Base-by-base conservation (phyloP, 2,888 invertebrate species). In the Ceriagrion tenellum region DNA sequence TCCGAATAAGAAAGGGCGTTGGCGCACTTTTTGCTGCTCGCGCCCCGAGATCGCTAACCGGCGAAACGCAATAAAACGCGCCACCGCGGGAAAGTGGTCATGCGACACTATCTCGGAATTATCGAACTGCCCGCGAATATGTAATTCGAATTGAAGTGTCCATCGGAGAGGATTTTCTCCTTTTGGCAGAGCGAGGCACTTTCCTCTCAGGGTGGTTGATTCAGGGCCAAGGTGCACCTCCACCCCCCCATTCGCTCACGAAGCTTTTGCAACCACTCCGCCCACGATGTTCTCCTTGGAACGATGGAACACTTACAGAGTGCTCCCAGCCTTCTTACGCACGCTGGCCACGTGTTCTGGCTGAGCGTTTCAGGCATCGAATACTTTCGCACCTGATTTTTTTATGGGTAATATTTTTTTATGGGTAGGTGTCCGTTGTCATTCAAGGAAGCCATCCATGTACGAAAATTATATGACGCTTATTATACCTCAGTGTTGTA, bases 141-240 rank as follows among this genome's bases (percentile, higher is more conserved):
- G 81, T 81, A 81, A 81, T 35, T 35, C 35, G 81, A 35, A 81
- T 81, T 35, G 81, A 35, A 35, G 81, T n/a, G n/a, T n/a, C n/a
- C n/a, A n/a, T 0, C 13, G 81, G 35, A 26, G 35, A 26, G 13
- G 35, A 81, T 30, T 35, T 81, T 81, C 81, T 81, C 18, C 81
- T 26, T 81, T 35, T 16, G 30, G 35, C 16, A 0, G 30, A n/a
- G 13, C 69, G 81, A 23, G 81, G 4, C 6, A 81, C 35, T 81
- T 81, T 81, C 81, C 35, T 81, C 81, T 59, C 13, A 16, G 59
- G 30, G 16, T 13, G 30, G 16, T 13, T 8, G 35, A 35, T 81
- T 81, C 81, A 81, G 81, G 81, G 81, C 81, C 81, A 81, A 81
- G 81, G 81, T 81, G 81, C 69, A 12, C 69, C n/a, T 8, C 8